Evolutionary conservation across 2,113 vertebrate species (phyloP), one percentile per base, ranked within the genome.

Genomic region (Sarotherodon lohbergeri): DNA sequence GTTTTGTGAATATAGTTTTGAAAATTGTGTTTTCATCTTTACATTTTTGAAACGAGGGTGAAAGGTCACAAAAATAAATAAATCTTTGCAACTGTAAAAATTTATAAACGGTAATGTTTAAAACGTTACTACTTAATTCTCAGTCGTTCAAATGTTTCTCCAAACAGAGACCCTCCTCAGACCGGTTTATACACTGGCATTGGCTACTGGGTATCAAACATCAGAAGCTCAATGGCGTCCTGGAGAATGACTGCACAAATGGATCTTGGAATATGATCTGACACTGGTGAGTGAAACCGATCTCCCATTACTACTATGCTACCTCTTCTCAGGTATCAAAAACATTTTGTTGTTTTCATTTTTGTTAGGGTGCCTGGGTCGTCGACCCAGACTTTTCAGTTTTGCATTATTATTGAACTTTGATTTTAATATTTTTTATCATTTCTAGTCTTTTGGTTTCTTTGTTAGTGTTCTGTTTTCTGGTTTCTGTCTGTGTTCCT

Each of bases 241-340:
- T 88, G 63, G 88, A 14, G 1, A 55, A 88, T 94, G 82, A 32
- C 24, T 4, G 81, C 93, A 27, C 55, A 86, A 7, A 84, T 95
- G 79, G 94, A 96, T 79, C 86, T 94, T 24, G 95, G 95, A 80
- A 87, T 36, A 16, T 80, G 95, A 86, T 95, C 93, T 4, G 95
- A 96, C 41, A 95, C 93, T 13, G 55, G 54, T 4, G 27, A 85
- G 56, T 78, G 93, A 2, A 95, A 95, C 88, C 78, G 57, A 82
- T 88, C 91, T 9, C 95, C 93, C 14, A 66, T 92, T 61, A 85
- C 85, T 5, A 82, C 83, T 3, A 90, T 84, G 2, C 29, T 91
- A n/a, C 90, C 91, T 12, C 5, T 90, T n/a, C 19, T 95, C 55
- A 91, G 93, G 94, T 96, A 85, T 85, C 4, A 0, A 41, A 68